Base-by-base conservation (phyloP, 2,797 vertebrate genomes). In the Kryptopterus vitreolus region DNA sequence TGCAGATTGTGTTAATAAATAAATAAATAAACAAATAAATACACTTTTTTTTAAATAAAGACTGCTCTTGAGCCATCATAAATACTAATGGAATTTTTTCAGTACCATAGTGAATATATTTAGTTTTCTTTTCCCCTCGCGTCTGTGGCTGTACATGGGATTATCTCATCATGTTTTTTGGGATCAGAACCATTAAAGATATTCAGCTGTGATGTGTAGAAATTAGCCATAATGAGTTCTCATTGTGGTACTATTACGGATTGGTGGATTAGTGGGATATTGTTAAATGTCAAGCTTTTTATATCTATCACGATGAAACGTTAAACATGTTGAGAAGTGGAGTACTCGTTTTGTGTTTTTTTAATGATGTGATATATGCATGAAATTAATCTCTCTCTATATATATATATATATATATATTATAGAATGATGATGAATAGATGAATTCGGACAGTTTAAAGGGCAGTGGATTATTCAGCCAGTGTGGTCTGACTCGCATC, bases 231-330 rank as follows among this genome's bases (percentile, higher is more conserved):
- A 20, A 29, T 57, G 22, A 29, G 11, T 24, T 79, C 22, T 33
- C 11, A 16, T 16, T 55, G 24, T 18, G 12, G 33, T 33, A 24
- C 57, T 65, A 57, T 57, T 74, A 33, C 74, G 22, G 35, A 52
- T 73, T 59, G 43, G 22, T 62, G 29, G 35, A 52, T 57, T 50
- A 57, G 22, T 62, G 38, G 29, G 46, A 48, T 72, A 5, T 26
- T 73, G 58, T 55, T 55, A 61, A 63, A 55, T 55, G 48, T 55
- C 59, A 55, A n/a, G 31, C 9, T 33, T 65, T 79, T n/a, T 68
- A 43, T 43, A 10, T 43, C 10, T 43, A 43, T 43, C 8, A 43
- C 38, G 10, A 72, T 35, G 4, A 68, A 68, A 16, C 43, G 16
- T 3, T 10, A 52, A 31, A 8, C 18, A 9, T 74, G 35, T 16